Conservation (phyloP, 2,888 invertebrate species). For the Drosophila pseudotakahashii region DNA sequence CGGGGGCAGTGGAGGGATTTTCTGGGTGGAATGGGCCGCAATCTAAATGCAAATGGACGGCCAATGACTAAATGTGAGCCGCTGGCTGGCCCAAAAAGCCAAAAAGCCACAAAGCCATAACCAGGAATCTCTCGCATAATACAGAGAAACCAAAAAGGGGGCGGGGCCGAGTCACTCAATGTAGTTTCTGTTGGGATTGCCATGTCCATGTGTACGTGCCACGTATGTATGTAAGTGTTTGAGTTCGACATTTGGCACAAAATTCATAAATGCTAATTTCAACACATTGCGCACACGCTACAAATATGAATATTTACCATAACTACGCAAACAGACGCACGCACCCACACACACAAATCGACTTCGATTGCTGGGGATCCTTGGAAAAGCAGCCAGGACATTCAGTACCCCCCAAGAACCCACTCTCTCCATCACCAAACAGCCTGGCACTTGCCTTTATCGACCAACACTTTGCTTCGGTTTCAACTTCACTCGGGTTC, state of each 20-base stretch:
- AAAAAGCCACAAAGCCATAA: slow-evolving; percentile 72
- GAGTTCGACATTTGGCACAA: slow-evolving; percentile 77
- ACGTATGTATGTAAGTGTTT: slow-evolving; percentile 65
- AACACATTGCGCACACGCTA: slow-evolving; percentile 79
- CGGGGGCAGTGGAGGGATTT: background rate
- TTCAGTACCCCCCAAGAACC: slow-evolving; percentile 15
- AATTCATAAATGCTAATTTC: slow-evolving; percentile 83
- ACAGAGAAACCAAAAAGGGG: slow-evolving; percentile 36
- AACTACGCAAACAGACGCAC: slow-evolving; percentile 64
- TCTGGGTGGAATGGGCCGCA: slow-evolving; percentile 43
- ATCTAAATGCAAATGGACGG: slow-evolving; percentile 76
- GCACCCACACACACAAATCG: slow-evolving; percentile 40
- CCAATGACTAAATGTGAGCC: slow-evolving; percentile 54
- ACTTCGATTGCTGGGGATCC: slow-evolving; percentile 51
- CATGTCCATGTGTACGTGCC: slow-evolving; percentile 39
- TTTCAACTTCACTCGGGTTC: slow-evolving; percentile 57
- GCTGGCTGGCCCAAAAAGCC: slow-evolving; percentile 57
- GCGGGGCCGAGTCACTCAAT: slow-evolving; percentile 50
- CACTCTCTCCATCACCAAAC: slow-evolving; percentile 37
- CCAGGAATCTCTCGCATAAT: slow-evolving; percentile 72
- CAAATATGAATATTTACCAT: slow-evolving; percentile 80
- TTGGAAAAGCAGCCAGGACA: slow-evolving; percentile 38
- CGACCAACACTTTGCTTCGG: slow-evolving; percentile 61
- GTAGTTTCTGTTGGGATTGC: slow-evolving; percentile 31
- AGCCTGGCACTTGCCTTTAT: slow-evolving; percentile 50